A percentile compares a stretch with the other conserved stretches of the same genome.
Conservation (phyloP, 1,140 invertebrate species). For the Cephus cinctus region DNA sequence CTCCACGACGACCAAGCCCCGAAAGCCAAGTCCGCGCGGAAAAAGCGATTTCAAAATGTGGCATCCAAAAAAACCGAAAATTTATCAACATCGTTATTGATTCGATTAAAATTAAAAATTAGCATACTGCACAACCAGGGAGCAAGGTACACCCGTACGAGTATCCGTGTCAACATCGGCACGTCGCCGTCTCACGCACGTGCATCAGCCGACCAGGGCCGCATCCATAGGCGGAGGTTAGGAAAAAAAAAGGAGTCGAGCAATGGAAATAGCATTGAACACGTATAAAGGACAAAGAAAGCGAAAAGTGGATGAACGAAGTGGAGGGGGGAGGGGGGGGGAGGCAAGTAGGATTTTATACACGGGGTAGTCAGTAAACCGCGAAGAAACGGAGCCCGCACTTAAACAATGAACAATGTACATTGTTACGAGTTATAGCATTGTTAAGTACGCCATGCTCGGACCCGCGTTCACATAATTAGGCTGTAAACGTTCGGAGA, state of each 20-base stretch:
- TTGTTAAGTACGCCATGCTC: conserved; percentile 53
- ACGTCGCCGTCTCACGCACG: conserved; percentile 15
- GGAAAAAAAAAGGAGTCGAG: too few species aligned
- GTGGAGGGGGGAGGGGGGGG: conserved; percentile 14
- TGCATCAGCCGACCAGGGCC: conserved; percentile 13
- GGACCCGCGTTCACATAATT: conserved; percentile 56
- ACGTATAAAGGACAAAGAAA: conserved; percentile 5
- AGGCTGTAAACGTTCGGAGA: conserved; percentile 58
- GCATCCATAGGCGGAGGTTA: conserved; percentile 16
- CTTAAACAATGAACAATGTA: conserved; percentile 58
- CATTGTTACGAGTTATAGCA: conserved; percentile 59
- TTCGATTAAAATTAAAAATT: not conserved
- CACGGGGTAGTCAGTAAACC: too few species aligned
- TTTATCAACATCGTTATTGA: not conserved
- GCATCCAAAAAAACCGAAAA: not conserved
- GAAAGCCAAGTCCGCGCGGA: not conserved
- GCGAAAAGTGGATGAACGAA: conserved; percentile 11
- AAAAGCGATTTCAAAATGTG: not conserved
- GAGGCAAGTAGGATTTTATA: conserved; percentile 21
- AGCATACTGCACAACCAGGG: too few species aligned
- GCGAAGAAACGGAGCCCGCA: conserved; percentile 24
- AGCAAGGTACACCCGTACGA: not conserved
- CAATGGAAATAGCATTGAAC: too few species aligned
- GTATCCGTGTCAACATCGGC: too few species aligned
- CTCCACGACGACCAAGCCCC: not conserved